A percentile compares a stretch with the other conserved stretches of the same genome.
Conservation (phyloP, 2,113 vertebrate species). For the Aleadryas rufinucha region DNA sequence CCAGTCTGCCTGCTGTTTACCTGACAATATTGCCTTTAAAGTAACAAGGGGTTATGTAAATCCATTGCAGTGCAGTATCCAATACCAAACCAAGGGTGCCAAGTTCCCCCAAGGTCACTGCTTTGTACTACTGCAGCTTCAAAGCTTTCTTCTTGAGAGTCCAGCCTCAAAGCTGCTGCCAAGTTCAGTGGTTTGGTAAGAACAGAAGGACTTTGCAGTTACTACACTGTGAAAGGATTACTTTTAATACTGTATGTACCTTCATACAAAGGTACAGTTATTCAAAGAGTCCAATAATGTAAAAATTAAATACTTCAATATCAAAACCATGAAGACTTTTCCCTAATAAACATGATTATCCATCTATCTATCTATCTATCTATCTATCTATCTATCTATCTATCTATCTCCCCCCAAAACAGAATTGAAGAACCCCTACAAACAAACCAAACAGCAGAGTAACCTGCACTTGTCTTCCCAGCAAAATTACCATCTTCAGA, state of each 20-base stretch:
- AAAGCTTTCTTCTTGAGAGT: background rate
- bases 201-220: background rate
- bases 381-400: background rate
- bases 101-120: background rate
- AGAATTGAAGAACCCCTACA: background rate
- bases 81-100: background rate
- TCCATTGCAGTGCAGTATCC: background rate
- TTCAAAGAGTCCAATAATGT: background rate
- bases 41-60: background rate
- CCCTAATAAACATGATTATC: background rate
- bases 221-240: background rate
- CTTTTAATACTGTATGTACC: background rate
- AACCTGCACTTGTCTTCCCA: background rate
- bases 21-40: background rate
- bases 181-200: background rate
- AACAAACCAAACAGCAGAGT: background rate
- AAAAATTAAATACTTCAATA: background rate
- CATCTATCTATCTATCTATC: too few relatives aligned
- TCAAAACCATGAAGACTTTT: background rate
- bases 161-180: background rate
- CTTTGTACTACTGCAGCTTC: background rate
- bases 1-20: background rate
- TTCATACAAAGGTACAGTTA: background rate
- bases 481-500: background rate
- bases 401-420: rapidly evolving